Evolutionary conservation across 2,797 vertebrate species (phyloP), one percentile per base, ranked within the genome.

Genomic region (Champsocephalus esox): DNA sequence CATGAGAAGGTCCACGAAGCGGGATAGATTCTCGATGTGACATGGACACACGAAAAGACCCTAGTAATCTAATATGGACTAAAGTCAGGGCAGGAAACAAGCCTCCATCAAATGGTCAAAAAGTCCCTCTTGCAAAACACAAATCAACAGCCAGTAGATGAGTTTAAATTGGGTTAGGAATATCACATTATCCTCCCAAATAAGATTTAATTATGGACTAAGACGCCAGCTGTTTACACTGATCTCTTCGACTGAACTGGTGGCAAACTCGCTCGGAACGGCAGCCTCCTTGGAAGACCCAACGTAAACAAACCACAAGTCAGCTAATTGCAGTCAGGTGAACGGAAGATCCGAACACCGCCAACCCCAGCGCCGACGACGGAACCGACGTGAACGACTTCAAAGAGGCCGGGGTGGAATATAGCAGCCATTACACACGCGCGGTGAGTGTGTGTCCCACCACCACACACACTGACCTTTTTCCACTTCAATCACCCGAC

Each of bases 101-200:
- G 77, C 73, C 70, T 76, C 61, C 70, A 54, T 76, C 75, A 83
- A 85, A 81, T 45, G 11, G 67, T 62, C 13, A 68, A 75, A 60
- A 92, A 89, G 73, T 82, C 82, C 89, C 83, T 78, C 41, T 75
- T 32, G 75, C 80, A 81, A 92, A 92, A 91, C 86, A 89, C 82
- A 89, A 92, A 93, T 93, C 87, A 93, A 92, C 85, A 88, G 84
- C 84, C 87, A 89, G 88, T 82, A 89, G 92, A 93, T 91, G 56
- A 89, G 77, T 84, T 85, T 80, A 90, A 93, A 95, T 90, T 82
- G 66, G 88, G 83, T 94, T 95, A 92, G 87, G 79, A 91, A 89
- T 92, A 94, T 95, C 91, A 88, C 87, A 93, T 95, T 94, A 93
- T 88, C 74, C 80, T 92, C 87, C 88, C 85, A 90, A 93, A 94